These are phyloP conservation scores for Pantala flavescens DNA, from an alignment of 1,140 invertebrate species.

Conservation along the genomic window DNA sequence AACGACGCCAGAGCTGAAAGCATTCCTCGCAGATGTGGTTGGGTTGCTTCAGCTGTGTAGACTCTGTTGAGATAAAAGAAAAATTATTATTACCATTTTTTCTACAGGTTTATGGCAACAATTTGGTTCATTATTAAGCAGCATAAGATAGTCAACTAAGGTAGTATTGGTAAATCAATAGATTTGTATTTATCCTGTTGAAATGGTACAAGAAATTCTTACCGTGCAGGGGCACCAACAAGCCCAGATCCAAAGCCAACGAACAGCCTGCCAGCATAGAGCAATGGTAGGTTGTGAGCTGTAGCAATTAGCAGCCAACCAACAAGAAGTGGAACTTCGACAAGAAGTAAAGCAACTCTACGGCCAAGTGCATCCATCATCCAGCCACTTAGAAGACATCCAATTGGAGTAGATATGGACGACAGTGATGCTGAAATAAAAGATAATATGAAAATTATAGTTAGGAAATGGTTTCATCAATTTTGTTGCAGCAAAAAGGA, in stretches of 20 bases:
- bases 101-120: too few relatives aligned
- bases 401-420: conserved; percentile 57
- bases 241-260: conserved; percentile 55
- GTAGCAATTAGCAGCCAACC: conserved; percentile 55
- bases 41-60: conserved; percentile 36
- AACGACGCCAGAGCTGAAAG: conserved; percentile 51
- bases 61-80: neutral
- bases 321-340: conserved; percentile 53
- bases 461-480: too few relatives aligned
- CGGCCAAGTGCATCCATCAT: conserved; percentile 58
- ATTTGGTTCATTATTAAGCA: too few relatives aligned
- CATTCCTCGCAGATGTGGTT: conserved; percentile 56
- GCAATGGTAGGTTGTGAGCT: conserved; percentile 46
- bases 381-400: conserved; percentile 56
- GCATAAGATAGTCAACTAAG: too few relatives aligned
- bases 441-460: conserved; percentile 13
- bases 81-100: neutral
- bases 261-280: conserved; percentile 50
- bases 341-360: conserved; percentile 51
- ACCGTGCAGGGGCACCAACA: conserved; percentile 53
- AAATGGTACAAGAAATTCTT: neutral
- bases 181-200: too few relatives aligned
- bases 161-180: too few relatives aligned
- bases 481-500: too few relatives aligned
- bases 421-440: conserved; percentile 53